These are phyloP conservation scores for Miichthys miiuy DNA, from an alignment of 2,797 vertebrate species.

Conservation along the genomic window DNA sequence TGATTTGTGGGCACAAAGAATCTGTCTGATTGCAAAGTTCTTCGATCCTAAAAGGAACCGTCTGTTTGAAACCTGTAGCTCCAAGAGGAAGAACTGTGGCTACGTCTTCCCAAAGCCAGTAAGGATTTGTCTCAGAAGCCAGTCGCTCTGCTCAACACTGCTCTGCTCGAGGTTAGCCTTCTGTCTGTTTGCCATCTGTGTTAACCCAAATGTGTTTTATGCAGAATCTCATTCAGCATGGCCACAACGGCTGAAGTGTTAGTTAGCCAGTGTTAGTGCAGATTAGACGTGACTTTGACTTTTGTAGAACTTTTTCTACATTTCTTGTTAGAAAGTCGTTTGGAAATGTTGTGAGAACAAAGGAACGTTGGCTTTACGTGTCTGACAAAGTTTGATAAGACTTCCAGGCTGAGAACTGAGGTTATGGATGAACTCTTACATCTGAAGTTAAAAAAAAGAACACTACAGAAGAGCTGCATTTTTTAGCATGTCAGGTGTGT, in stretches of 20 bases:
- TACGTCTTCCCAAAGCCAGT: background rate
- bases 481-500: too few species aligned
- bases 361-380: too few species aligned
- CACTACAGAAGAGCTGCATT: too few species aligned
- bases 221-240: background rate
- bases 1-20: background rate
- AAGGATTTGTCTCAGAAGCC: background rate
- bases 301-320: too few species aligned
- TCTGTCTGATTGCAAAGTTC: background rate
- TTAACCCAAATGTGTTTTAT: background rate
- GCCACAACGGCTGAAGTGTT: background rate
- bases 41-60: background rate
- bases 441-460: too few species aligned
- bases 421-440: too few species aligned
- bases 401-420: too few species aligned
- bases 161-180: slow-evolving; percentile 58
- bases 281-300: too few species aligned
- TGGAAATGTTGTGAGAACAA: too few species aligned
- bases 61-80: slow-evolving; percentile 37
- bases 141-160: slow-evolving; percentile 51
- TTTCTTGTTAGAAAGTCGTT: too few species aligned
- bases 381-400: too few species aligned
- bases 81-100: background rate
- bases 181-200: background rate
- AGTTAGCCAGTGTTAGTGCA: too few species aligned